Evolutionary conservation across 35 echinoderm and acorn worm species (phyloP).

Genomic region (Ptychodera flava): DNA sequence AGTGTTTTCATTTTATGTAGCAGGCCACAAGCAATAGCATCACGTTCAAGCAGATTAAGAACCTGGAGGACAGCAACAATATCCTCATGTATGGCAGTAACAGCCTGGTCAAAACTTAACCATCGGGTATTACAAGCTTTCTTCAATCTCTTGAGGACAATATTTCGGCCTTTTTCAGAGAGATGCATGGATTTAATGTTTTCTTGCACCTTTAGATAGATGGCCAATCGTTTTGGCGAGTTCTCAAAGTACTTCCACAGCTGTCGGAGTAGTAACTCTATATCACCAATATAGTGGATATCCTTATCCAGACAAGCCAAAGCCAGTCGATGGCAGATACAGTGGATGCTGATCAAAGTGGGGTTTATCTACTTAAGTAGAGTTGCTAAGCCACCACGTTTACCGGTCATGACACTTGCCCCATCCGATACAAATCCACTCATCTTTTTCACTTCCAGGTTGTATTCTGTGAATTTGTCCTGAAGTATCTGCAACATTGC

Average conservation of each 20-base stretch:
- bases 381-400: not conserved
- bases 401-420: not conserved
- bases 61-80: slow-evolving; percentile 4
- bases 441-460: not conserved
- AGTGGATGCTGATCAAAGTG: not conserved
- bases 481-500: not conserved
- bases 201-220: slow-evolving; percentile 18
- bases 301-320: not conserved
- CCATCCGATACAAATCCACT: not conserved
- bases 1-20: slow-evolving; percentile 25
- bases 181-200: not conserved
- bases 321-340: not conserved
- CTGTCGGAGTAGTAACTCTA: too few relatives aligned
- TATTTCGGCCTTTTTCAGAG: slow-evolving; percentile 2
- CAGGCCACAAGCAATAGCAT: slow-evolving; percentile 25
- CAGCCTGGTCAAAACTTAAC: slow-evolving; percentile 22
- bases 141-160: slow-evolving; percentile 4
- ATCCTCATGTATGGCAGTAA: slow-evolving; percentile 2
- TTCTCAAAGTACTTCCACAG: too few relatives aligned
- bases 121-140: slow-evolving; percentile 25
- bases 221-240: too few relatives aligned
- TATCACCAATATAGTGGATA: too few relatives aligned
- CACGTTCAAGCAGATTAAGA: not conserved
- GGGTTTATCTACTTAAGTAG: not conserved
- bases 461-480: not conserved